Evolutionary conservation across 2,113 vertebrate species (phyloP), one percentile per base, ranked within the genome.

Genomic region (Genyomyrus donnyi): DNA sequence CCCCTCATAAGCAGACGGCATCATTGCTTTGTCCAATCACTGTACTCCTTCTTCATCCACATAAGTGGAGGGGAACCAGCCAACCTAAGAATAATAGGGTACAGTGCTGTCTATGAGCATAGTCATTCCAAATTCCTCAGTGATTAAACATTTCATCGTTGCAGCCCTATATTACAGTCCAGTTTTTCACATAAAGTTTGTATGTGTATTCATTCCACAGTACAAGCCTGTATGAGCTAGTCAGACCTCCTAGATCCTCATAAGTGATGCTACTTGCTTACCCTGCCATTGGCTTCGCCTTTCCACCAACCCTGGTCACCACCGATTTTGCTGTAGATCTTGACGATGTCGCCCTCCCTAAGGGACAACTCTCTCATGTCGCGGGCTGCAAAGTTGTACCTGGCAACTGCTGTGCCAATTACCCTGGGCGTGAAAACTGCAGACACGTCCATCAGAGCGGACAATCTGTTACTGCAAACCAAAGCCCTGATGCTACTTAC

Each of bases 291-390:
- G 48, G 98, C 96, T 93, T 99, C 98, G 92, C 98, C 98, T 86
- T 98, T 98, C 98, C 98, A 99, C 98, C 98, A 99, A 91, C 98
- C 98, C 94, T 98, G 98, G 96, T 99, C 98, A 86, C 98, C 98
- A 0, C 98, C 98, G 0, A 99, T 98, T 93, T 98, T 97, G 95
- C 97, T 99, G 96, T 98, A 98, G 95, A 99, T 99, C 93, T 97
- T 99, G 90, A 99, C 98, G 2, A 97, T 92, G 77, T 99, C 98
- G 0, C 98, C 98, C 88, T 99, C 98, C 46, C 97, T 95, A 92
- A 99, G 94, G 0, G 98, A 99, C 89, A 99, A 97, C 94, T 99
- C 98, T 91, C 98, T 96, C 98, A 99, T 98, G 96, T 99, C 98
- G 87, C 98, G 95, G 0, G 98, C 98, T 0, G 98, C 98, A 0